Percentiles rank a stretch among this genome's conserved stretches.
Conservation (phyloP, 2,113 vertebrate species). For the Cyphomyrus plagiostoma region DNA sequence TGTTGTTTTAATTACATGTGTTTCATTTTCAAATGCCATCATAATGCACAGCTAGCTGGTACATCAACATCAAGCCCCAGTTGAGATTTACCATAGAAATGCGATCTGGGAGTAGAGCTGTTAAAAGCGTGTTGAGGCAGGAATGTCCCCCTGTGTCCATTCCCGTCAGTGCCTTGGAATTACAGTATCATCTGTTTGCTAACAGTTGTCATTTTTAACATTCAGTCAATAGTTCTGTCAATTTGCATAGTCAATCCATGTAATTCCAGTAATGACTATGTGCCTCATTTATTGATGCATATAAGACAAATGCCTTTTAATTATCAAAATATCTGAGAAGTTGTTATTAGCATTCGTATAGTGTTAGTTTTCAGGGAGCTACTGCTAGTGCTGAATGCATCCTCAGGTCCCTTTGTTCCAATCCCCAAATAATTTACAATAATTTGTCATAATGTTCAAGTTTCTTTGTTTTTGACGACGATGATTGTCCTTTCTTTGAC, state of each 20-base stretch:
- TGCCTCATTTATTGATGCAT: background rate
- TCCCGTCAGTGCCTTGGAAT: constrained; percentile 24
- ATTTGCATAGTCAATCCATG: background rate
- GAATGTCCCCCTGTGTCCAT: background rate
- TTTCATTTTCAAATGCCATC: background rate
- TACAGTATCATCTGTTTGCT: constrained; percentile 14
- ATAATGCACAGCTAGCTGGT: background rate
- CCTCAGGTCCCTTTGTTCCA: background rate
- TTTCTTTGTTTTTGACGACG: background rate
- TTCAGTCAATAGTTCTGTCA: background rate
- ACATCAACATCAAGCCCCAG: background rate
- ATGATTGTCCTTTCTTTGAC: background rate
- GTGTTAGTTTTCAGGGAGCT: background rate
- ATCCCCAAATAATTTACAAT: background rate
- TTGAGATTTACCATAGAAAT: background rate
- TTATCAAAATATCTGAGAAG: background rate
- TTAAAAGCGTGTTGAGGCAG: background rate
- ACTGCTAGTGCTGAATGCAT: background rate
- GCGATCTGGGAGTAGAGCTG: background rate
- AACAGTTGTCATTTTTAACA: background rate
- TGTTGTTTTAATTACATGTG: background rate
- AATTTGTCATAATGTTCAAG: background rate
- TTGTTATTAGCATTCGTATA: background rate
- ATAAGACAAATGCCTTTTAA: background rate
- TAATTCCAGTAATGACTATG: background rate